phyloP scores from a whole-genome alignment of 1,140 invertebrate species.

The Drosophila orosa region DNA sequence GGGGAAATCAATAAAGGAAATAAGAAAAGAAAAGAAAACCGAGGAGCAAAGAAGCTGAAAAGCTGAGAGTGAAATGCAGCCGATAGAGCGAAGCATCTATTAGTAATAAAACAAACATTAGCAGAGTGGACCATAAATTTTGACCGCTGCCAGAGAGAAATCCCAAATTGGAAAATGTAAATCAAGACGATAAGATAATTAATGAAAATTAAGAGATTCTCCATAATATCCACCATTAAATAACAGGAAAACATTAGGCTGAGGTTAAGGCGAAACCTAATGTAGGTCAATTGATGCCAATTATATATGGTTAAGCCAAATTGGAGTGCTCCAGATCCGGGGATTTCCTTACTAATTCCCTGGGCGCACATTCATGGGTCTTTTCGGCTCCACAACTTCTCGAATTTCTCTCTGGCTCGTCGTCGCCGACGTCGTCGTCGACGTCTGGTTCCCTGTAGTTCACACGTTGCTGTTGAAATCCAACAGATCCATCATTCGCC shows the following conservation, averaged over 20 bases:
- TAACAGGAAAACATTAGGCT: constrained; percentile 3
- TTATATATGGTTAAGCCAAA: constrained; percentile 42
- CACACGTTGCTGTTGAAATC: constrained; percentile 50
- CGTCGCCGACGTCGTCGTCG: neutral
- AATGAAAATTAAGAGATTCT: constrained; percentile 39
- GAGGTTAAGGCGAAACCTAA: constrained; percentile 10
- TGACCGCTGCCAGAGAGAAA: constrained; percentile 10
- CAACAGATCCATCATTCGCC: constrained; percentile 51
- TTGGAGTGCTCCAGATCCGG: constrained; percentile 23
- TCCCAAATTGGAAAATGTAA: constrained; percentile 37
- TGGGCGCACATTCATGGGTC: constrained; percentile 12
- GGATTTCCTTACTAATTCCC: constrained; percentile 28
- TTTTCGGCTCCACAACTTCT: constrained; percentile 17
- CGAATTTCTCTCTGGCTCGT: constrained; percentile 27
- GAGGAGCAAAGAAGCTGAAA: neutral
- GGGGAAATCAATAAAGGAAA: constrained; percentile 43
- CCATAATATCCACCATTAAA: neutral
- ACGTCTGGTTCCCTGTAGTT: constrained; percentile 17
- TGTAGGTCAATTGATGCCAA: constrained; percentile 44
- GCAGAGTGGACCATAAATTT: constrained; percentile 51
- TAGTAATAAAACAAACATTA: constrained; percentile 61
- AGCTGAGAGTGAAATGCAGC: constrained; percentile 13
- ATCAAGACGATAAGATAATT: constrained; percentile 41
- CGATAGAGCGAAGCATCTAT: constrained; percentile 69
- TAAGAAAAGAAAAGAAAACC: constrained; percentile 8